Evolutionary conservation across 2,113 vertebrate species (phyloP).

Genomic region (Chelonoidis abingdonii): DNA sequence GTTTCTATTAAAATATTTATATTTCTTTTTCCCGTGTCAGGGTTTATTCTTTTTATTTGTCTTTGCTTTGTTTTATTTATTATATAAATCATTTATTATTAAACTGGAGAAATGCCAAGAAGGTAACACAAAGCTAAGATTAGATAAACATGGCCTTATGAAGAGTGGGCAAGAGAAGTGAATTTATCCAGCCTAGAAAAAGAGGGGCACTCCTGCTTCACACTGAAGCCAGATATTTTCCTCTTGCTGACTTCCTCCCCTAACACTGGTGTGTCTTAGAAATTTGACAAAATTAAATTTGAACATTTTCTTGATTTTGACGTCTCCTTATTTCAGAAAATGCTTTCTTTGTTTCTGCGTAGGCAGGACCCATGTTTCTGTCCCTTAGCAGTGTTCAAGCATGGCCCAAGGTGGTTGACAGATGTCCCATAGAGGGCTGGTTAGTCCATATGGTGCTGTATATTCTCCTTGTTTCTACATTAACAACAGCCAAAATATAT

Average conservation of each 20-base stretch:
- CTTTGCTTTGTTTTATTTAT: slow-evolving; percentile 55
- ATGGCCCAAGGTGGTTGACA: rapidly evolving
- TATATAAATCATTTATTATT: slow-evolving; percentile 54
- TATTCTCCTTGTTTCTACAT: neutral
- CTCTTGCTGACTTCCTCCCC: neutral
- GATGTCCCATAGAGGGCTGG: neutral
- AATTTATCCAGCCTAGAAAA: neutral
- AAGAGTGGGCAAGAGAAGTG: neutral
- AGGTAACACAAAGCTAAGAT: slow-evolving; percentile 13
- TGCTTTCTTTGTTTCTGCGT: neutral
- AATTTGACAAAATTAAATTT: neutral
- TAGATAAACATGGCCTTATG: neutral
- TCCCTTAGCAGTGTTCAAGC: neutral
- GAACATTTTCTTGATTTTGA: neutral
- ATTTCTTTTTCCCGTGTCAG: slow-evolving; percentile 1
- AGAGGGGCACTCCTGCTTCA: neutral
- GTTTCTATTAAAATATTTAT: slow-evolving; percentile 36
- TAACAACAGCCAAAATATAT: neutral
- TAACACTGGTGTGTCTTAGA: neutral
- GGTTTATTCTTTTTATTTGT: neutral
- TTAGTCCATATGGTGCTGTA: neutral
- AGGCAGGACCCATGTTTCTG: neutral
- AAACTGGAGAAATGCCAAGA: slow-evolving; percentile 16
- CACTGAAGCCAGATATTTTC: neutral
- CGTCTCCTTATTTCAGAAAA: neutral